Base-by-base conservation (phyloP, 2,888 invertebrate genomes). In the Lasioglossum zephyrum region DNA sequence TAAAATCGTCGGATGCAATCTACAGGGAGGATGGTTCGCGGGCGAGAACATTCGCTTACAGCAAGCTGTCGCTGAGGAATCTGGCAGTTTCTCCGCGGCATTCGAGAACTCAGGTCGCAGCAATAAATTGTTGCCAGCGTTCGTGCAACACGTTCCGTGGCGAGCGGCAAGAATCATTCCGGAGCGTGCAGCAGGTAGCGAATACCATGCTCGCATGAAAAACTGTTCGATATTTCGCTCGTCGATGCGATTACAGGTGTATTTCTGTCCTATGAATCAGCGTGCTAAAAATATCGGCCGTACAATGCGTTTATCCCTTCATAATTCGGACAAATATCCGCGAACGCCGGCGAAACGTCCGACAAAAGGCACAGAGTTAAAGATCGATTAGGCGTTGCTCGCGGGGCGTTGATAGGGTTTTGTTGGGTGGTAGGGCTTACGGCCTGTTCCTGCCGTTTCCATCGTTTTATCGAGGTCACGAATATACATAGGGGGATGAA, bases 401-500 rank as follows among this genome's bases (percentile, higher is more conserved):
- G 63, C 75, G 39, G 44, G 4, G 31, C 44, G 72, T 82, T 76
- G 79, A 69, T 69, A 77, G 77, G 73, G n/a, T 31, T 47, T 72
- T 9, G 66, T n/a, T 41, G n/a, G 36, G 26, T 44, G 16, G 16
- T 66, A 47, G 79, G 49, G 73, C 31, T 69, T 22, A 41, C 36
- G 47, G 18, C 18, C 70, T 78, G 49, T 70, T 44, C 57, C 75
- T 76, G 66, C 60, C 36, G 26, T 53, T 73, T 31, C 41, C 78
- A 75, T 63, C 69, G 49, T 69, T 80, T 69, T 78, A 87, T 82
- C 57, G 69, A 60, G 80, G 81, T 87, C 84, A 84, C 73, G 72
- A 84, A 81, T 84, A 77, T 47, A 76, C 22, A 53, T 3, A 6
- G 31, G 36, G 41, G 73, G 72, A 73, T 83, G 79, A 82, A 86